Base-by-base conservation (phyloP, 2,888 invertebrate genomes). In the Ectemnius cavifrons region DNA sequence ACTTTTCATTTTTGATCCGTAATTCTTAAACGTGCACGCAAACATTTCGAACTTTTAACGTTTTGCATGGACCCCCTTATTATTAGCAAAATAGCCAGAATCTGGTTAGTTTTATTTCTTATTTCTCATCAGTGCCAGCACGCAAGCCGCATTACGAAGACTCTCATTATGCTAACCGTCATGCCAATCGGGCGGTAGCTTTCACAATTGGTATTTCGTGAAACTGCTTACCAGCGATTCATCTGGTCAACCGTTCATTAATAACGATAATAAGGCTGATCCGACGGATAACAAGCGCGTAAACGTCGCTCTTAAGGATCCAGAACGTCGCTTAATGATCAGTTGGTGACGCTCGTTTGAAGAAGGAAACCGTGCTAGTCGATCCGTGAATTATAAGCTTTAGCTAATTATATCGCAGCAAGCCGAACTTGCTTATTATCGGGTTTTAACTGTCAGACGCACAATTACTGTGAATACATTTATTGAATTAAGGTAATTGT, bases 141-240 rank as follows among this genome's bases (percentile, higher is more conserved):
- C 78, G 84, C 81, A 77, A 84, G 67, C 73, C 69, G 71, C 77
- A 73, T 78, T 74, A 72, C 77, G 76, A 70, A 71, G 77, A 77
- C 74, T 62, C 73, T 71, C 72, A 79, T 84, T 84, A 83, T 83
- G 82, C 77, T 84, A 82, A 85, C 82, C 72, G 28, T 6, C 28
- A 18, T 18, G 60, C 47, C 62, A 75, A 68, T 58, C 67, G 59
- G 63, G 46, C 46, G 23, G 67, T 5, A n/a, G 60, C 4, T 57
- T 13, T 5, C 27, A 63, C 2, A 23, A 68, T 63, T 47, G 63
- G 63, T n/a, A 56, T 49, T 45, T 37, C 28, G 28, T 56, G 2
- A 27, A 67, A 47, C 49, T 18, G 60, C 47, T 72, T 23, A 23
- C 23, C 23, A 23, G 2, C n/a, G 46, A 60, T 65, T 27, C 18